Evolutionary conservation across 2,797 vertebrate genomes (phyloP).

Genomic region (Trachops cirrhosus): DNA sequence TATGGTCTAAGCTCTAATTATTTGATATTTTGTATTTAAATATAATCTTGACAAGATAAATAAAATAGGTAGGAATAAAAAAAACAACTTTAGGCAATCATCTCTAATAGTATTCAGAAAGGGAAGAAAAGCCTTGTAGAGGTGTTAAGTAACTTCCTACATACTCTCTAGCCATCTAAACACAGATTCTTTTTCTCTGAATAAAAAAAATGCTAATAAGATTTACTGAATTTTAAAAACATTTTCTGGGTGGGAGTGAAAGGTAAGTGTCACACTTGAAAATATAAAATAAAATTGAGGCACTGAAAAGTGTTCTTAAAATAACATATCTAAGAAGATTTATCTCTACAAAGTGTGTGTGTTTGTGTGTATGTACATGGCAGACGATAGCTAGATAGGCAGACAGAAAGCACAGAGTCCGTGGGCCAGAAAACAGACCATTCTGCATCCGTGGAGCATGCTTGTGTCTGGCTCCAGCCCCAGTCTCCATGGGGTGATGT

Average conservation of each 20-base stretch:
- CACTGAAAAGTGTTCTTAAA: not conserved
- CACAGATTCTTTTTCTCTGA: not conserved
- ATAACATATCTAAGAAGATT: not conserved
- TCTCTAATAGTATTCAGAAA: not conserved
- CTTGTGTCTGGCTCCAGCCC: not conserved
- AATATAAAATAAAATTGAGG: not conserved
- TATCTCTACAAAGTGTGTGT: not conserved
- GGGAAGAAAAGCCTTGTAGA: not conserved
- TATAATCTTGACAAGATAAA: not conserved
- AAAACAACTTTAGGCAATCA: not conserved
- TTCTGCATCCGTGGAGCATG: not conserved
- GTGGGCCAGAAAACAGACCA: not conserved
- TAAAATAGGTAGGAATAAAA: not conserved
- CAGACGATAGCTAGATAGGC: not conserved
- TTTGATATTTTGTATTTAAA: not conserved
- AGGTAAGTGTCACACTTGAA: not conserved
- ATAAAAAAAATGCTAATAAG: not conserved
- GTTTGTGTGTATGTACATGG: not conserved
- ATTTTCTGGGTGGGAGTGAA: not conserved
- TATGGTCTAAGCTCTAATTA: not conserved
- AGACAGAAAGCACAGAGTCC: not conserved
- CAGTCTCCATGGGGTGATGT: rapidly evolving
- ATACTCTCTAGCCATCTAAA: not conserved
- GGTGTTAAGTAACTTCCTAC: not conserved
- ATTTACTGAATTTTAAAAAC: not conserved